Base-by-base conservation (phyloP, 2,113 vertebrate genomes). In the Aegithalos caudatus region DNA sequence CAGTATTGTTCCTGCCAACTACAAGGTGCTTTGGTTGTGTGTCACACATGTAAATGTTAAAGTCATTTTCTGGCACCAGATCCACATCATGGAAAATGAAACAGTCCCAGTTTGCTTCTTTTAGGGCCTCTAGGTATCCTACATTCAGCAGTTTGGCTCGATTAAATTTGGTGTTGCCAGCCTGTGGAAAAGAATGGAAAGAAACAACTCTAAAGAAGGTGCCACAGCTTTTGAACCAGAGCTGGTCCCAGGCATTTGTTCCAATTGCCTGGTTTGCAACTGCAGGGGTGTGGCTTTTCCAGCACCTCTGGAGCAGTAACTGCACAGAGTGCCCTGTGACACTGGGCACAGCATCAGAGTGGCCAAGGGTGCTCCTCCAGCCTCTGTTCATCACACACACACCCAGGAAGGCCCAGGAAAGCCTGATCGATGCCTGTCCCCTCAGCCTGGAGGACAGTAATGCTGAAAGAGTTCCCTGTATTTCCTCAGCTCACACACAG, bases 61-160 rank as follows among this genome's bases (percentile, higher is more conserved):
- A 97, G 97, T 99, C 99, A 38, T 99, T 99, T 97, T 99, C 99
- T 2, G 99, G 99, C 84, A 99, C 96, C 86, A 99, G 97, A 95
- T 99, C 99, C 82, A 99, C 99, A 47, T 99, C 99, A 7, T 99
- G 99, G 96, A 99, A 99, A 94, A 99, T 98, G 86, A 99, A 99
- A 90, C 99, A 99, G 71, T 99, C 99, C 99, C 99, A 99, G 37
- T 72, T 97, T 35, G 97, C 97, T 94, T 99, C 98, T 93, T 99
- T 99, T 73, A 99, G 96, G 17, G 99, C 98, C 95, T 99, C 99
- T 87, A 99, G 86, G 93, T 99, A 99, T 23, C 99, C 99, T 56
- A 99, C 97, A 60, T 99, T 99, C 94, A 99, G 96, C 93, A 99
- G 97, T 97, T 99, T 99, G 92, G 99, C 99, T 76, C 99, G 98